Conservation (phyloP, 2,797 vertebrate species). For the Coendou prehensilis region DNA sequence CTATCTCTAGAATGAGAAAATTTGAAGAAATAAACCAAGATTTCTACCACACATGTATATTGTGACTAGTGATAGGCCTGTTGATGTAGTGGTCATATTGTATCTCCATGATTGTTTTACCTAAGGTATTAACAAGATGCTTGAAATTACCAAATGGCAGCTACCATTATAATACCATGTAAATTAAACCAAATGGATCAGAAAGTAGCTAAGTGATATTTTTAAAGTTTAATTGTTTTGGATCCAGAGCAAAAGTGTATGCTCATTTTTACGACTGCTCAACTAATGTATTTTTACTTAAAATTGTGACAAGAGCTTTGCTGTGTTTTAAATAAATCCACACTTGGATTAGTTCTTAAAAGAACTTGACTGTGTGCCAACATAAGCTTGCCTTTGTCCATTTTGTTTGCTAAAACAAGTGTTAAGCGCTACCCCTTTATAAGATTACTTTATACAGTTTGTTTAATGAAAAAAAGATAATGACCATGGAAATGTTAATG, state of each 20-base stretch:
- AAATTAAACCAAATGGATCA: conserved; percentile 61
- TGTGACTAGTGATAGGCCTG: conserved; percentile 10
- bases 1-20: conserved; percentile 31
- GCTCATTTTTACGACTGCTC: conserved; percentile 54
- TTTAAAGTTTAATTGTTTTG: conserved; percentile 50
- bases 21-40: conserved; percentile 67
- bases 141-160: conserved; percentile 39
- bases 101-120: conserved; percentile 56
- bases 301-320: conserved; percentile 59
- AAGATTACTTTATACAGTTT: conserved; percentile 59
- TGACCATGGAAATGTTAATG: conserved; percentile 58
- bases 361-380: conserved; percentile 40
- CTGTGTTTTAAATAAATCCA: conserved; percentile 36
- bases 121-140: conserved; percentile 50
- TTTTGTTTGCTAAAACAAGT: conserved; percentile 68
- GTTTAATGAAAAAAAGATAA: conserved; percentile 62
- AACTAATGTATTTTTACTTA: conserved; percentile 59
- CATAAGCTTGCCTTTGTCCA: conserved; percentile 31
- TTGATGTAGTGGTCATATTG: conserved; percentile 32
- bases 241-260: conserved; percentile 33
- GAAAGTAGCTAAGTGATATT: conserved; percentile 52
- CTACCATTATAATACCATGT: conserved; percentile 11
- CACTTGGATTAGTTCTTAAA: conserved; percentile 56
- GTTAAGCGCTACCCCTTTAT: conserved; percentile 55
- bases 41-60: conserved; percentile 20